phyloP scores from a whole-genome alignment of 2,113 vertebrate species.

The Raja brachyura region DNA sequence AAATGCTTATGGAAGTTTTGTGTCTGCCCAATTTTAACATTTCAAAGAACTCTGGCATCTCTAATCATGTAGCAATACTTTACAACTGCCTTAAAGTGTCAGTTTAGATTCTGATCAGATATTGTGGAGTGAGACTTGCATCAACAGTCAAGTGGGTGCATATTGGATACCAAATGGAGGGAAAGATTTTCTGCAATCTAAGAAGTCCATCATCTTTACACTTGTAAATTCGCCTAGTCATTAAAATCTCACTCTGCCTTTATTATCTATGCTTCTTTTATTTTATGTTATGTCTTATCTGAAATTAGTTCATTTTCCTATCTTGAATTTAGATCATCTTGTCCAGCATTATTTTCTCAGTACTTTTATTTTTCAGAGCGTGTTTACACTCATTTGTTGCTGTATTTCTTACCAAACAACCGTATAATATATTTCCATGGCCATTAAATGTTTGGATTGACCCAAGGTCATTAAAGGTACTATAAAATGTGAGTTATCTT shows the following conservation, averaged over 20 bases:
- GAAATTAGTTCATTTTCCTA: not conserved
- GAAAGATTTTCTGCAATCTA: not conserved
- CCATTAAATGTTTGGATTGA: too few species aligned
- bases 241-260: not conserved
- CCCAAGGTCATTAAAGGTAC: too few species aligned
- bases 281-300: not conserved
- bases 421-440: too few species aligned
- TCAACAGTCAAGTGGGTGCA: not conserved
- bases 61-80: not conserved
- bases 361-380: too few species aligned
- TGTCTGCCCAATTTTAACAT: not conserved
- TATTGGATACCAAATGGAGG: not conserved
- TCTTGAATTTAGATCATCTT: not conserved
- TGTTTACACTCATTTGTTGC: too few species aligned
- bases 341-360: not conserved
- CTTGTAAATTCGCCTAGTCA: not conserved
- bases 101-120: not conserved
- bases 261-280: not conserved
- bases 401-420: too few species aligned
- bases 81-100: not conserved
- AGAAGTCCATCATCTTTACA: not conserved
- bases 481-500: too few species aligned
- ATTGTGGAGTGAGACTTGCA: not conserved
- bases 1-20: not conserved
- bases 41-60: not conserved